Percentiles rank a stretch among this genome's conserved stretches.
These are phyloP conservation scores for Pocillopora verrucosa DNA, from an alignment of 64 coral and sea anemone genomes.

Conservation along the genomic window DNA sequence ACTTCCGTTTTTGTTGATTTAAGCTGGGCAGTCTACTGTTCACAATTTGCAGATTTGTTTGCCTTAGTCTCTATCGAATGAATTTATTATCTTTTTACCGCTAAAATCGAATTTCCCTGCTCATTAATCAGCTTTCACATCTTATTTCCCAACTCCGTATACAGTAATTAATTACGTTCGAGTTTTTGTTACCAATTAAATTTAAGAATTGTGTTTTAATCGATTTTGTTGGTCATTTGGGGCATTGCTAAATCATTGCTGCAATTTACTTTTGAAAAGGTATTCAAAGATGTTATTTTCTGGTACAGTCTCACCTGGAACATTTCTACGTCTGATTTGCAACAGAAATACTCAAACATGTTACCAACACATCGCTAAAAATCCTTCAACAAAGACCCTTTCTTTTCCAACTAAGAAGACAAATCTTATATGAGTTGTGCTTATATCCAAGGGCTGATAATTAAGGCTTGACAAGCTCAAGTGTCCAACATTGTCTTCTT, in stretches of 20 bases:
- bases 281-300: constrained; percentile 2
- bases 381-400: background rate
- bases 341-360: background rate
- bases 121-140: constrained; percentile 10
- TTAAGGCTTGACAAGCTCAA: constrained; percentile 30
- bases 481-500: constrained; percentile 10
- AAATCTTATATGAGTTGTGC: background rate
- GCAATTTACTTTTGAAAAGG: constrained; percentile 17
- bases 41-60: constrained; percentile 35
- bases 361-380: background rate
- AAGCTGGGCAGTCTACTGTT: background rate
- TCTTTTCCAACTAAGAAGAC: background rate
- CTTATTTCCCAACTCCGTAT: constrained; percentile 7
- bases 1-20: constrained; percentile 22
- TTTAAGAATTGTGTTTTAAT: constrained; percentile 12
- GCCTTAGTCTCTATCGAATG: constrained; percentile 5
- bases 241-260: background rate
- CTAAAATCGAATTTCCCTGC: constrained; percentile 19
- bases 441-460: background rate
- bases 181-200: constrained; percentile 44
- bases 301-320: no score
- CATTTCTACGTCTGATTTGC: background rate
- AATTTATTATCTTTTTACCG: constrained; percentile 45
- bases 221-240: constrained; percentile 31
- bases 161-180: constrained; percentile 21